These are phyloP conservation scores for Cynopterus sphinx DNA, from an alignment of 2,797 vertebrate species.

Conservation along the genomic window DNA sequence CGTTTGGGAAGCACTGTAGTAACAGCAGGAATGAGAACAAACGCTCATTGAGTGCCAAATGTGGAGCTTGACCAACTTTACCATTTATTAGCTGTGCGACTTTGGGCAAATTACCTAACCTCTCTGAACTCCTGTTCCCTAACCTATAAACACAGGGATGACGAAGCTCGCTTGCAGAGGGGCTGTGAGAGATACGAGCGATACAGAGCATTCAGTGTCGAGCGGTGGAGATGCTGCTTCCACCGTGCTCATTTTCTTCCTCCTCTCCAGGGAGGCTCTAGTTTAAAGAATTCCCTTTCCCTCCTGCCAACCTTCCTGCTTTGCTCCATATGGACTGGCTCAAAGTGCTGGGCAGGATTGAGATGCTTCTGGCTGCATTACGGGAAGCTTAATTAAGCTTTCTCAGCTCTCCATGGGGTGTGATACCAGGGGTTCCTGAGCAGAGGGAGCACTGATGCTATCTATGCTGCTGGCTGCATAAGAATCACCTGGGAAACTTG, in stretches of 20 bases:
- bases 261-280: background rate
- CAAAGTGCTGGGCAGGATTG: background rate
- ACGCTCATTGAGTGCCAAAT: background rate
- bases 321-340: background rate
- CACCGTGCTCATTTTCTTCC: background rate
- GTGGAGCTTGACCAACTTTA: background rate
- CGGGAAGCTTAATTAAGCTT: background rate
- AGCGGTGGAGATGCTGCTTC: background rate
- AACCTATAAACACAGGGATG: background rate
- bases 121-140: conserved; percentile 31
- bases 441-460: too few species aligned
- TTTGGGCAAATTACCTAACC: background rate
- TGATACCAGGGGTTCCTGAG: background rate
- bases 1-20: background rate
- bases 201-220: too few species aligned
- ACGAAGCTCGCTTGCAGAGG: background rate
- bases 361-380: background rate
- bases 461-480: background rate
- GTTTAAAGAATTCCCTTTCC: background rate
- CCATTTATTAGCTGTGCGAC: conserved; percentile 33
- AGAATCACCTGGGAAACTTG: background rate
- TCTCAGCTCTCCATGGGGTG: background rate
- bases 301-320: background rate
- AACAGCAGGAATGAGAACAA: background rate
- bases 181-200: background rate